Evolutionary conservation across 2,113 vertebrate species (phyloP).

Genomic region (Campylomormyrus numenius): DNA sequence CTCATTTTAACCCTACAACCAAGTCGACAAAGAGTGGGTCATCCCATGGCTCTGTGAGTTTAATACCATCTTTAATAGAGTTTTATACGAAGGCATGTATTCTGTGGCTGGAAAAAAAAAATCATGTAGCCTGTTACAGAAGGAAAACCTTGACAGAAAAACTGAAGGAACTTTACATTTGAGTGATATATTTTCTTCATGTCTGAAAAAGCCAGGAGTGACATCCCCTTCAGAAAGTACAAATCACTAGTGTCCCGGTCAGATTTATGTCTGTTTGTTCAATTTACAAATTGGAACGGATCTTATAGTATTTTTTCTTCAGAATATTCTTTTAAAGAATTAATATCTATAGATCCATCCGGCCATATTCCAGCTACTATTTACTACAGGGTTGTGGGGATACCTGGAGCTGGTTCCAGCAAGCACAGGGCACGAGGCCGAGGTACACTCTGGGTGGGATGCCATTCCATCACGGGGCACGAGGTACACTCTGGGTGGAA

Average conservation of each 20-base stretch:
- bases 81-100: conserved; percentile 66
- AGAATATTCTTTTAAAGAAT: neutral
- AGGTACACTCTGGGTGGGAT: too few relatives aligned
- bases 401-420: neutral
- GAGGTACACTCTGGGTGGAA: neutral
- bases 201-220: neutral
- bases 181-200: neutral
- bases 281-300: neutral
- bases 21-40: conserved; percentile 64
- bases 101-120: conserved; percentile 38
- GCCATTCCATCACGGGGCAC: neutral
- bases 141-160: conserved; percentile 10
- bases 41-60: conserved; percentile 60
- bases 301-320: neutral
- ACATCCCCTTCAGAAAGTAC: neutral
- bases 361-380: neutral
- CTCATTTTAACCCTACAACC: conserved; percentile 34
- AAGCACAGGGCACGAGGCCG: neutral
- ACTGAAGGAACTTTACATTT: neutral
- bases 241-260: neutral
- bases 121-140: conserved; percentile 32
- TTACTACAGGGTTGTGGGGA: neutral
- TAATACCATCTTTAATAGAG: conserved; percentile 69
- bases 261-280: neutral
- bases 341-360: neutral